Base-by-base conservation (phyloP, 2,888 invertebrate genomes). In the Apocheima hispidaria region DNA sequence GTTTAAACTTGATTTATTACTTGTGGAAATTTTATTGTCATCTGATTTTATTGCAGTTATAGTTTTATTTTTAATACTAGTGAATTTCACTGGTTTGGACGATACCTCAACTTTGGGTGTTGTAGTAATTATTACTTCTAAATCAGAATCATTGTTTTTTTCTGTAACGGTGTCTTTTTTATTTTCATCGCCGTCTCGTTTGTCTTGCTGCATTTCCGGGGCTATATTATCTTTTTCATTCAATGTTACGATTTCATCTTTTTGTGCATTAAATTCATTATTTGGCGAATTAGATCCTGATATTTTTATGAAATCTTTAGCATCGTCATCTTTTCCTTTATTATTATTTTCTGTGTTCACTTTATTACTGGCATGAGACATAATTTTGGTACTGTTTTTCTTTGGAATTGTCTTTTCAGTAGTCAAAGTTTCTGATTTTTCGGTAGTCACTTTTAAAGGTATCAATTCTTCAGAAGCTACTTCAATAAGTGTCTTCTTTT, bases 251-350 rank as follows among this genome's bases (percentile, higher is more conserved):
- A 7, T 53, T 23, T 50, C 61, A 50, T 41, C 30, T 38, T 56
- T 60, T 26, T 53, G 52, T 1, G 46, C 16, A 9, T 53, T 55
- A 3, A 40, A 7, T 48, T 68, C 62, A 41, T 35, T 14, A 16
- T 60, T 68, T 16, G 58, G 28, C 16, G 43, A 16, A 36, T 64
- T 65, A 53, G 73, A 74, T 40, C 63, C 64, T 12, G 81, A 73
- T 49, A 81, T 79, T 63, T 82, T 72, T 6, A 78, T 68, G 54
- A 75, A 79, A 12, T 76, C 74, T 53, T 75, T 69, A 30, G 69
- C 66, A 18, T 55, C 60, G 28, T 62, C 43, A n/a, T 60, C 61
- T 30, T 36, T 57, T 55, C 63, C 53, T 55, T 51, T 35, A 16
- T 69, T 63, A 51, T 74, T 46, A 23, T 54, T 58, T n/a, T 33